phyloP scores from a whole-genome alignment of 2,888 invertebrate genomes.

The Caenorhabditis panamensis region DNA sequence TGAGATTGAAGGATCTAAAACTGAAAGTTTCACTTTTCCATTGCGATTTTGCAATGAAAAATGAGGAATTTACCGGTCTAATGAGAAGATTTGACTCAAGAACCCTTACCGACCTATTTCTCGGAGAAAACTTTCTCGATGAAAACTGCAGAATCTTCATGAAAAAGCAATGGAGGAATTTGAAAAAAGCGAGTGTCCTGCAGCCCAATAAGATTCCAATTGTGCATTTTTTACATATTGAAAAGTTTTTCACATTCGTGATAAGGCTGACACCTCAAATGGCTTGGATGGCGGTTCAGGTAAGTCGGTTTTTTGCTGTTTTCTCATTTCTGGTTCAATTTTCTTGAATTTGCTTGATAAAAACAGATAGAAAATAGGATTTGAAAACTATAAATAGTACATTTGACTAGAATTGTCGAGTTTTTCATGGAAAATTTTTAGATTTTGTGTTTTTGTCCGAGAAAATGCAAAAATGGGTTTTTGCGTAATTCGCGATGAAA shows the following conservation, averaged over 20 bases:
- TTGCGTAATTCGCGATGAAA: too few relatives aligned
- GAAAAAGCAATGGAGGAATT: not conserved
- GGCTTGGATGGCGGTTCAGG: not conserved
- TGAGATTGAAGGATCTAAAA: not conserved
- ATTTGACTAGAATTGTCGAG: too few relatives aligned
- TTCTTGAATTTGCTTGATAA: too few relatives aligned
- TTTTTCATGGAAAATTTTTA: too few relatives aligned
- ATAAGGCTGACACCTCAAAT: not conserved
- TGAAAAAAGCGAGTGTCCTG: not conserved
- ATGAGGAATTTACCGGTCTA: not conserved
- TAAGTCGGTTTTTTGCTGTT: too few relatives aligned
- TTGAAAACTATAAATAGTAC: too few relatives aligned
- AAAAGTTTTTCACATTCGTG: not conserved
- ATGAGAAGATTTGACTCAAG: not conserved
- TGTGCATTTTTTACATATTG: not conserved
- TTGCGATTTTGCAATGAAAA: not conserved
- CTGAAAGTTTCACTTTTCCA: not conserved
- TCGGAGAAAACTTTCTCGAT: not conserved
- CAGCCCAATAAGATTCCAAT: not conserved
- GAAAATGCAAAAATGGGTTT: too few relatives aligned
- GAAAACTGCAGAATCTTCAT: not conserved
- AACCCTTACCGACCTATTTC: not conserved
- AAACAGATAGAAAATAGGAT: too few relatives aligned
- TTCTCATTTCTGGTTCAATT: too few relatives aligned
- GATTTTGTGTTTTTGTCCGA: too few relatives aligned